phyloP scores from a whole-genome alignment of 2,888 invertebrate genomes.

The Rhodophaea formosa region DNA sequence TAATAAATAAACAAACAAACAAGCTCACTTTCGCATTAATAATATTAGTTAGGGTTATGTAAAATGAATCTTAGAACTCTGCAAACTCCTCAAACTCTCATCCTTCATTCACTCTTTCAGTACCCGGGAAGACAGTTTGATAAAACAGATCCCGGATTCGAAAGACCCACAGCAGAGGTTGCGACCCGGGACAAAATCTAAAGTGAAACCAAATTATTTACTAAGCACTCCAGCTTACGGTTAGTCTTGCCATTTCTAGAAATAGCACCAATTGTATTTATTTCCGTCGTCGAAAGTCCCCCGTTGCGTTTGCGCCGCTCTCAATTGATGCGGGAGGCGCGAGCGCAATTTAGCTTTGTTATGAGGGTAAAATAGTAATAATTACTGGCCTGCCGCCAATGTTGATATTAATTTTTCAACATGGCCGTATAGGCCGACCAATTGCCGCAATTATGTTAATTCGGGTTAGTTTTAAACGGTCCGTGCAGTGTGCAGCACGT shows the following conservation, averaged over 20 bases:
- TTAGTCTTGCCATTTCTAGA: constrained; percentile 58
- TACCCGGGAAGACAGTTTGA: no score
- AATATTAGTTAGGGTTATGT: no score
- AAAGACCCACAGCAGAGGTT: no score
- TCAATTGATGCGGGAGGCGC: constrained; percentile 77
- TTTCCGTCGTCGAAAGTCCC: constrained; percentile 73
- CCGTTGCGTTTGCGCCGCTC: constrained; percentile 63
- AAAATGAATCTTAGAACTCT: no score
- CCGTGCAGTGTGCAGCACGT: constrained; percentile 65
- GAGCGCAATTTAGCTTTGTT: constrained; percentile 74
- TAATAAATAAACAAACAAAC: no score
- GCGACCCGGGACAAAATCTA: no score
- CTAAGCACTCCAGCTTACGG: constrained; percentile 5
- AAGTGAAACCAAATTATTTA: not conserved
- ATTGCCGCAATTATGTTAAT: constrained; percentile 73
- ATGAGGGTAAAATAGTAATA: constrained; percentile 63
- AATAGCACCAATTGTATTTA: constrained; percentile 69
- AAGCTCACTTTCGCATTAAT: no score
- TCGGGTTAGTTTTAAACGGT: constrained; percentile 70
- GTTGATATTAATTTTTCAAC: constrained; percentile 61
- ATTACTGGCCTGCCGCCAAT: constrained; percentile 62
- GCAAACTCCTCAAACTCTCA: no score
- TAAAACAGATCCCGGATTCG: no score
- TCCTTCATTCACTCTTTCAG: no score
- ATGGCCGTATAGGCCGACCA: constrained; percentile 57